Evolutionary conservation across 2,113 vertebrate species (phyloP), one percentile per base, ranked within the genome.

Genomic region (Brienomyrus brachyistius): DNA sequence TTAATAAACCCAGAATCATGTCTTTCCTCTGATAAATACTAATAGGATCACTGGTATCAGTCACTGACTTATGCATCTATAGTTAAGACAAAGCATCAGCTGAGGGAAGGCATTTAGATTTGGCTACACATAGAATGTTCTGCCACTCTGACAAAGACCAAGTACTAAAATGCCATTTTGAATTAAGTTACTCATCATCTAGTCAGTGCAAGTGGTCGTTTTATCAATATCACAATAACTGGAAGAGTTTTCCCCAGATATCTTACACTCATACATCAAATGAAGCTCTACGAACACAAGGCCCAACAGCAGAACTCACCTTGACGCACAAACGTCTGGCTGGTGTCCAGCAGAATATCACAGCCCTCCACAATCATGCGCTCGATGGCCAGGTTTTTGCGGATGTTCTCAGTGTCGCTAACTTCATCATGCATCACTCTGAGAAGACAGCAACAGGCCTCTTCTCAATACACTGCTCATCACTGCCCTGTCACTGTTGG

Each of bases 371-470:
- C 98, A 27, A 99, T 99, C 93, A 97, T 99, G 93, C 98, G 96
- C 92, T 99, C 98, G 88, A 99, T 99, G 91, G 98, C 98, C 86
- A 99, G 95, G 93, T 99, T 99, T 95, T 99, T 99, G 11, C 98
- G 93, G 91, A 99, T 99, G 95, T 99, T 99, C 93, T 99, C 98
- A 0, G 98, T 99, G 95, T 99, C 98, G 0, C 98, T 99, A 90
- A 99, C 98, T 94, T 99, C 98, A 74, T 99, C 98, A 0, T 99
- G 98, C 98, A 99, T 99, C 52, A 99, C 96, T 94, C 98, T 99
- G 94, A 83, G 0, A 90, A 89, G 89, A 77, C 45, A 90, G 8
- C 91, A 62, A 92, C 66, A 40, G 74, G 15, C 43, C 43, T 15
- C 70, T n/a, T 48, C 87, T 17, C 47, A 59, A 88, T 48, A 31